Evolutionary conservation across 2,113 vertebrate genomes (phyloP).

Genomic region (Heptranchias perlo): DNA sequence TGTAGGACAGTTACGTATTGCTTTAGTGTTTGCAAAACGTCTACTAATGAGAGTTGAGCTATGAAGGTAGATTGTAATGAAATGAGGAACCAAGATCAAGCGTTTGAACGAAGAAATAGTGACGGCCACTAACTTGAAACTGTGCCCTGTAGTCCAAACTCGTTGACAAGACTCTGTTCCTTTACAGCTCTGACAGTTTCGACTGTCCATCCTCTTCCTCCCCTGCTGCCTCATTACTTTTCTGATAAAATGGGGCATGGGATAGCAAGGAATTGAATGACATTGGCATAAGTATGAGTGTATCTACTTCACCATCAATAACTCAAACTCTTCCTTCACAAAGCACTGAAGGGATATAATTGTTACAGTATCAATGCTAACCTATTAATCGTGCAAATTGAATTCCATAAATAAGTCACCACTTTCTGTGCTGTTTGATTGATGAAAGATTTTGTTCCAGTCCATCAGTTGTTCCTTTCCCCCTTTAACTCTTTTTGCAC

Average conservation of each 20-base stretch:
- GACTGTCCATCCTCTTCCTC: neutral
- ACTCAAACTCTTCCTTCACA: neutral
- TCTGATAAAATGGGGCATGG: neutral
- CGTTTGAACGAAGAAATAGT: neutral
- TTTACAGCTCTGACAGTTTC: neutral
- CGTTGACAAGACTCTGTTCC: neutral
- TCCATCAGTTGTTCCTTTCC: neutral
- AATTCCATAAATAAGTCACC: neutral
- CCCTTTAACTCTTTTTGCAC: neutral
- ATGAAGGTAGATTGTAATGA: neutral
- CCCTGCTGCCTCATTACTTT: neutral
- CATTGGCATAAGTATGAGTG: neutral
- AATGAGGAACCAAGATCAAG: neutral
- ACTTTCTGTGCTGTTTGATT: neutral
- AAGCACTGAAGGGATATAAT: neutral
- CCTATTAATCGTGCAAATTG: neutral
- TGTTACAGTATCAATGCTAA: slow-evolving; percentile 2
- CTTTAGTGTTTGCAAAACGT: neutral
- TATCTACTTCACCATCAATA: neutral
- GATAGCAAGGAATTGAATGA: neutral
- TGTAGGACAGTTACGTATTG: neutral
- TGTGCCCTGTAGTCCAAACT: neutral
- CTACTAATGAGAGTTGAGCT: neutral
- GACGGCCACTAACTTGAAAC: neutral
- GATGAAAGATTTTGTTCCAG: neutral